phyloP scores from a whole-genome alignment of 2,888 invertebrate genomes.

The Calliphora vomitoria region DNA sequence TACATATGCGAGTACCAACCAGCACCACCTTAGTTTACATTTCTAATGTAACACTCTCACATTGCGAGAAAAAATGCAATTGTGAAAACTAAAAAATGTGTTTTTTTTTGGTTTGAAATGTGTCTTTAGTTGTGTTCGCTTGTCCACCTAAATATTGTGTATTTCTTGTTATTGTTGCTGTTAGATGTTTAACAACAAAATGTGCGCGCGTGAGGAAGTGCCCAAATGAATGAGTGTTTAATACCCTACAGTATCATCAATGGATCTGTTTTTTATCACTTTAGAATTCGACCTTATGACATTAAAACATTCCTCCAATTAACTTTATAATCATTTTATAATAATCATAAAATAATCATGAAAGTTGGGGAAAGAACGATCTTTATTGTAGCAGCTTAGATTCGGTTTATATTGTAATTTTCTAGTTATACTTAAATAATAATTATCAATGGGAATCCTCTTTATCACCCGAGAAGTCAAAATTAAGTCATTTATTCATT shows the following conservation, averaged over 20 bases:
- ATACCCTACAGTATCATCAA: background rate
- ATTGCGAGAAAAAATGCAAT: slow-evolving; percentile 35
- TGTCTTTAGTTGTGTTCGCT: slow-evolving; percentile 54
- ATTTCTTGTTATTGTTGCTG: slow-evolving; percentile 53
- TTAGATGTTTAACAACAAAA: slow-evolving; percentile 48
- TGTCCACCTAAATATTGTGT: slow-evolving; percentile 63
- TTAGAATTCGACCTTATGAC: too few relatives aligned
- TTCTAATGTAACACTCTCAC: slow-evolving; percentile 40
- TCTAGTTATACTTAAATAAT: too few relatives aligned
- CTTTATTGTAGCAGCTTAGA: too few relatives aligned
- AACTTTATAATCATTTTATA: too few relatives aligned
- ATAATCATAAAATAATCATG: too few relatives aligned
- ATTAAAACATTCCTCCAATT: too few relatives aligned
- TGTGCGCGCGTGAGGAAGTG: slow-evolving; percentile 44
- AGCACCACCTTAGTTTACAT: slow-evolving; percentile 49
- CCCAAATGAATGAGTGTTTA: slow-evolving; percentile 24
- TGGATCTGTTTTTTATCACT: too few relatives aligned
- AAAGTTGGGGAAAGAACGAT: too few relatives aligned
- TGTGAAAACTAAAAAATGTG: slow-evolving; percentile 15
- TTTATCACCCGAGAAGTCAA: too few relatives aligned
- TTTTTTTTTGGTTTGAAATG: slow-evolving; percentile 52
- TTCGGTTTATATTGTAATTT: too few relatives aligned
- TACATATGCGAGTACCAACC: slow-evolving; percentile 18
- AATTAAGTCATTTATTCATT: too few relatives aligned
- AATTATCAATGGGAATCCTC: background rate